Percentiles rank a stretch among this genome's conserved stretches.
Evolutionary conservation across 1,140 invertebrate genomes (phyloP).

Genomic region (Mylabris phalerata): DNA sequence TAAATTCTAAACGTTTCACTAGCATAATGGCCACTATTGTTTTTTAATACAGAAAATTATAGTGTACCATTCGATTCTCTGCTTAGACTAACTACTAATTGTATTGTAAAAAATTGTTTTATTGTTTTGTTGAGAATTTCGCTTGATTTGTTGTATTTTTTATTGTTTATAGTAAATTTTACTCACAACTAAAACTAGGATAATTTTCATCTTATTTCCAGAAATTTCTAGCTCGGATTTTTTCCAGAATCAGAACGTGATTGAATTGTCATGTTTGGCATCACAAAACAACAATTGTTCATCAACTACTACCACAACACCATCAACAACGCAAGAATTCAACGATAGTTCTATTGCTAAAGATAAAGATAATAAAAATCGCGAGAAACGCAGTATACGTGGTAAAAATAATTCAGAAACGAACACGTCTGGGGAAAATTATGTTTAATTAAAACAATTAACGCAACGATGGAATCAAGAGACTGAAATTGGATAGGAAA

Average conservation of each 20-base stretch:
- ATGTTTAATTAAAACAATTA: constrained; percentile 13
- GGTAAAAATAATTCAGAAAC: constrained; percentile 15
- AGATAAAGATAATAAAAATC: constrained; percentile 19
- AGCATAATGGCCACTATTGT: no score
- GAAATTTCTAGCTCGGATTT: constrained; percentile 44
- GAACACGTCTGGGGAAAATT: constrained; percentile 23
- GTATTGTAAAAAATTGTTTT: constrained; percentile 4
- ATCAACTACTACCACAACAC: constrained; percentile 10
- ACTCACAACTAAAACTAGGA: constrained; percentile 42
- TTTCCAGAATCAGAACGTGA: constrained; percentile 45
- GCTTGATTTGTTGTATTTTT: constrained; percentile 12
- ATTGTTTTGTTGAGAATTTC: background rate
- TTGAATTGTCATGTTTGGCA: constrained; percentile 56
- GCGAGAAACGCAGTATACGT: constrained; percentile 15
- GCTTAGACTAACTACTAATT: constrained; percentile 31
- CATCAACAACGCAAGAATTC: constrained; percentile 20
- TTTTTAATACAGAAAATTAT: no score
- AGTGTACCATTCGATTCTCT: background rate
- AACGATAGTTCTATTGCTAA: constrained; percentile 10
- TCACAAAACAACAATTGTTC: constrained; percentile 54
- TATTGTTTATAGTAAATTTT: constrained; percentile 9
- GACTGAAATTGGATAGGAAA: no score
- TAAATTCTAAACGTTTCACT: no score
- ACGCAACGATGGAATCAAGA: no score
- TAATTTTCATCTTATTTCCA: constrained; percentile 43